Conservation (phyloP, 2,888 invertebrate genomes). For the Alviniconcha strummeri region DNA sequence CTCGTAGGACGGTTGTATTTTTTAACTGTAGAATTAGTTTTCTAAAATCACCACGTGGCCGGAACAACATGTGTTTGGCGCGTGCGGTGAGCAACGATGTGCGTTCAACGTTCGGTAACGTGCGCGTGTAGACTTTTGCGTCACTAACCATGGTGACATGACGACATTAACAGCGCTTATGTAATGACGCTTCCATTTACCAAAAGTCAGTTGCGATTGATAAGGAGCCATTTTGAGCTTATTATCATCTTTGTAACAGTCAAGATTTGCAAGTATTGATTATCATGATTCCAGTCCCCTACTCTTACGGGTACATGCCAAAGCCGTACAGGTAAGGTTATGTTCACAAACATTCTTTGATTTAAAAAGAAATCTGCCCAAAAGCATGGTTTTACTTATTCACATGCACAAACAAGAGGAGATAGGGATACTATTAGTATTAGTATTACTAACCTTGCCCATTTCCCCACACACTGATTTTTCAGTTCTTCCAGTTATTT, state of each 20-base stretch:
- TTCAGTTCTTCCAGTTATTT: too few relatives aligned
- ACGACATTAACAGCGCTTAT: slow-evolving; percentile 30
- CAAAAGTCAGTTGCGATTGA: slow-evolving; percentile 24
- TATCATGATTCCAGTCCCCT: slow-evolving; percentile 30
- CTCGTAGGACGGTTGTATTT: too few relatives aligned
- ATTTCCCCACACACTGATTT: too few relatives aligned
- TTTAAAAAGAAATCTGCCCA: neutral
- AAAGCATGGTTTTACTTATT: too few relatives aligned
- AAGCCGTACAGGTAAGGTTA: slow-evolving; percentile 31
- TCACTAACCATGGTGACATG: slow-evolving; percentile 30
- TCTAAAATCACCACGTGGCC: neutral
- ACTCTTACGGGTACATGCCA: slow-evolving; percentile 26
- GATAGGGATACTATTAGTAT: too few relatives aligned
- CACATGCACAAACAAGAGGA: too few relatives aligned
- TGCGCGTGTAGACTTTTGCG: slow-evolving; percentile 31
- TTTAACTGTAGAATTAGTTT: too few relatives aligned
- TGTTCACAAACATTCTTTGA: neutral
- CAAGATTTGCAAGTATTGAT: neutral
- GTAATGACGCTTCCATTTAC: slow-evolving; percentile 24
- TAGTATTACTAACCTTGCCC: too few relatives aligned
- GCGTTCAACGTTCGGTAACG: slow-evolving; percentile 32
- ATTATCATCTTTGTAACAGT: slow-evolving; percentile 16
- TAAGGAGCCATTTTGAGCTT: slow-evolving; percentile 23
- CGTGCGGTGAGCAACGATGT: slow-evolving; percentile 21
- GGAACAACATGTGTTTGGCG: neutral